Conservation (phyloP, 2,797 vertebrate genomes). For the Pangasius djambal region DNA sequence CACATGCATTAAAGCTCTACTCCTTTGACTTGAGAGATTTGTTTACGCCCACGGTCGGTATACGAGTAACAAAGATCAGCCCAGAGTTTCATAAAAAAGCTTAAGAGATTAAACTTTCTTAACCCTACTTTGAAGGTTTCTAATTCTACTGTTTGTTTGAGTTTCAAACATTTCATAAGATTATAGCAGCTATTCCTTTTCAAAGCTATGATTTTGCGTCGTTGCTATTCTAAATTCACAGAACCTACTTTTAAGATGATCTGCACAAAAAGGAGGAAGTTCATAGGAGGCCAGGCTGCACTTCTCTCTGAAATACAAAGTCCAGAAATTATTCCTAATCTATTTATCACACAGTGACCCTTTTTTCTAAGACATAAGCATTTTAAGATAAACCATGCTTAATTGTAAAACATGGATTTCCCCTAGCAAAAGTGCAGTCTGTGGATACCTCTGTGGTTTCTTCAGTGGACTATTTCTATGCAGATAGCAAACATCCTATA, state of each 20-base stretch:
- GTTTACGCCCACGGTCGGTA: background rate
- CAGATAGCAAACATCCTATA: background rate
- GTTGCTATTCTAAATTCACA: background rate
- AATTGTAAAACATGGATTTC: background rate
- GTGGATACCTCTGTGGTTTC: background rate
- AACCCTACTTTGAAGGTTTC: background rate
- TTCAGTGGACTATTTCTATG: background rate
- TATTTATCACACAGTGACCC: slow-evolving; percentile 28
- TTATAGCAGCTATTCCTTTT: background rate
- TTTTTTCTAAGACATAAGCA: background rate
- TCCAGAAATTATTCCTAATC: background rate
- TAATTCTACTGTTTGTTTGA: slow-evolving; percentile 12
- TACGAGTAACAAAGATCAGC: background rate
- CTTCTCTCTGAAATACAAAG: background rate
- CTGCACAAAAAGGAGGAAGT: background rate
- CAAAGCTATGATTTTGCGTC: background rate
- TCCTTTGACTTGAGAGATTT: background rate
- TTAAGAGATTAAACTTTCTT: background rate
- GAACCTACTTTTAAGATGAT: background rate
- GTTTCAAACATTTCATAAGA: slow-evolving; percentile 3
- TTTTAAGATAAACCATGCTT: background rate
- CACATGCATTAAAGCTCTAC: background rate
- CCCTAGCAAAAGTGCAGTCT: background rate
- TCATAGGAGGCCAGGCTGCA: background rate
- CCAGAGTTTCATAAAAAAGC: background rate